Base-by-base conservation (phyloP, 2,797 vertebrate genomes). In the Protonibea diacanthus region DNA sequence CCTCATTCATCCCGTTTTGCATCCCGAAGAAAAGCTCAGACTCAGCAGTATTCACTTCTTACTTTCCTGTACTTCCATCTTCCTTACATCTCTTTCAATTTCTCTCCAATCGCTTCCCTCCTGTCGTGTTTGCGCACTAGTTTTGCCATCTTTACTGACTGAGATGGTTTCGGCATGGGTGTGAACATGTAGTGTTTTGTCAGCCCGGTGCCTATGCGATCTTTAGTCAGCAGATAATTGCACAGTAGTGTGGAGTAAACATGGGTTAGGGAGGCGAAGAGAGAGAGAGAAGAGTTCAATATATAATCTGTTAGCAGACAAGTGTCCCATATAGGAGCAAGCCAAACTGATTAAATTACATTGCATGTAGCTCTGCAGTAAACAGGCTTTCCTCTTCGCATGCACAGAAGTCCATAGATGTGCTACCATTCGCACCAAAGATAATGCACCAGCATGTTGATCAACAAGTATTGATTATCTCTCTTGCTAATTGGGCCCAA, bases 381-480 rank as follows among this genome's bases (percentile, higher is more conserved):
- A 80, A 72, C 74, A 49, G 29, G 29, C 25, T 57, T 68, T 61
- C 63, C 59, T 70, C 59, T 66, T 45, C 21, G n/a, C 56, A 29
- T 49, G 71, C 42, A 29, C 56, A 25, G 40, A 74, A 79, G 68
- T 79, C 73, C 71, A 74, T 81, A 86, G 82, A 84, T 77, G 76
- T 75, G 71, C 75, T 81, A 25, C 57, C 44, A n/a, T 74, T 86
- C 57, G 53, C 80, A 67, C 69, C 69, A 59, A 82, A 89, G 88
- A 90, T 88, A 91, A 87, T 89, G 86, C 78, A 88, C 81, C 88
- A 90, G 85, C 45, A 21, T 75, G 81, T 86, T 93, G 90, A 93
- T 93, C 90, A 94, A 89, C 92, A 90, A 80, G 78, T 91, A 95
- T 94, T 92, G 94, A 95, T 94, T 95, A 92, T 88, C 84, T 92